Evolutionary conservation across 92 coral and sea anemone genomes (phyloP).

Genomic region (Siderastrea siderea): DNA sequence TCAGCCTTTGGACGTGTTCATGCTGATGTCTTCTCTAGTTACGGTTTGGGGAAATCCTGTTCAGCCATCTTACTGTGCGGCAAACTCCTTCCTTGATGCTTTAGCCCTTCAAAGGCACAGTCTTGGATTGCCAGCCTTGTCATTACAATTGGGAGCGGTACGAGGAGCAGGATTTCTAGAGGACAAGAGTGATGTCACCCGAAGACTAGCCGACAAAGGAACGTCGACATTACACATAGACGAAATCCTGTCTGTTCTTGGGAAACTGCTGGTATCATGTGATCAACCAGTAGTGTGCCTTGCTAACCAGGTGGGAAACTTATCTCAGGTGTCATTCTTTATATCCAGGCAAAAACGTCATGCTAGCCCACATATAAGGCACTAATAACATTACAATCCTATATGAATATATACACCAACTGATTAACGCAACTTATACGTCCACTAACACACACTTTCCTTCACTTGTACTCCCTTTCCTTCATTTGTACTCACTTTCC

Average conservation of each 20-base stretch:
- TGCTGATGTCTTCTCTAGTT: slow-evolving; percentile 61
- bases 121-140: slow-evolving; percentile 71
- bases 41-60: slow-evolving; percentile 53
- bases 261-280: background rate
- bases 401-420: too few species aligned
- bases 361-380: too few species aligned
- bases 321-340: background rate
- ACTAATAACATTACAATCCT: too few species aligned
- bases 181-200: slow-evolving; percentile 34
- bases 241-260: background rate
- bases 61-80: slow-evolving; percentile 69
- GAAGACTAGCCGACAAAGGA: slow-evolving; percentile 35
- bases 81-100: slow-evolving; percentile 60
- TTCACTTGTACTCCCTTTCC: too few species aligned
- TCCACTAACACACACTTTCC: too few species aligned
- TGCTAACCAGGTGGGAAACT: background rate
- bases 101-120: slow-evolving; percentile 54
- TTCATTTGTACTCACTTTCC: too few species aligned
- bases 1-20: slow-evolving; percentile 69
- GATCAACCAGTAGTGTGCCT: background rate
- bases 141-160: slow-evolving; percentile 73
- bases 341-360: background rate
- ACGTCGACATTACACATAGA: background rate
- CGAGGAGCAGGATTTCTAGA: slow-evolving; percentile 68
- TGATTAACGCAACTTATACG: too few species aligned